Evolutionary conservation across 2,113 vertebrate species (phyloP), one percentile per base, ranked within the genome.

Genomic region (Cervus canadensis): DNA sequence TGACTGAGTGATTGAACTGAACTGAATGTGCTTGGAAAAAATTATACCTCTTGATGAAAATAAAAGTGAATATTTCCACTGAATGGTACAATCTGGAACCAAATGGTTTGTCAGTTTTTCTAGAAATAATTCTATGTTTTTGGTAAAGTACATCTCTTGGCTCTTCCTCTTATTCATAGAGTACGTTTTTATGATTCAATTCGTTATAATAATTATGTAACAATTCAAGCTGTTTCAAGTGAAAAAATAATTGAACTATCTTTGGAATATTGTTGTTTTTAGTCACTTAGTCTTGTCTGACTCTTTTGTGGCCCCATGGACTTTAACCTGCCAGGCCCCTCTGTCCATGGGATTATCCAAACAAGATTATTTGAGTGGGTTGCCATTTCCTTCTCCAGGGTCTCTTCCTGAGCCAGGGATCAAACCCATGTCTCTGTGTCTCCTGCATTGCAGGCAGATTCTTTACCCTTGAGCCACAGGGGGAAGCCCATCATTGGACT

Each of bases 121-220:
- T 28, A 88, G 7, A 26, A 0, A 33, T 62, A 71, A 71, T 71
- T 94, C 40, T 91, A 62, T 10, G 36, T 85, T 50, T 91, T 88
- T 23, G 87, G 83, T 91, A 48, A 86, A 82, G 5, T 92, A 95
- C 87, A 60, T 60, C n/a, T 5, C 11, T 43, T 21, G 0, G 0
- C 1, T 56, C 45, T 97, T 90, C 26, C 4, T 96, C 96, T 90
- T 52, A 54, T 93, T 2, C 2, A 71, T 96, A 67, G 74, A 36
- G 43, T 67, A 15, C 15, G 79, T 94, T 33, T 89, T 50, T 79
- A 86, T 96, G 67, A 13, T 97, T 79, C 36, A 97, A 89, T 96
- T 93, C 33, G 85, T 56, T 96, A 94, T 97, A 92, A 93, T 96
- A 71, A 12, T 95, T 88, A 15, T 95, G 93, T 94, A 94, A 92